Conservation (phyloP, 2,888 invertebrate species). For the Odontocolon sp. region DNA sequence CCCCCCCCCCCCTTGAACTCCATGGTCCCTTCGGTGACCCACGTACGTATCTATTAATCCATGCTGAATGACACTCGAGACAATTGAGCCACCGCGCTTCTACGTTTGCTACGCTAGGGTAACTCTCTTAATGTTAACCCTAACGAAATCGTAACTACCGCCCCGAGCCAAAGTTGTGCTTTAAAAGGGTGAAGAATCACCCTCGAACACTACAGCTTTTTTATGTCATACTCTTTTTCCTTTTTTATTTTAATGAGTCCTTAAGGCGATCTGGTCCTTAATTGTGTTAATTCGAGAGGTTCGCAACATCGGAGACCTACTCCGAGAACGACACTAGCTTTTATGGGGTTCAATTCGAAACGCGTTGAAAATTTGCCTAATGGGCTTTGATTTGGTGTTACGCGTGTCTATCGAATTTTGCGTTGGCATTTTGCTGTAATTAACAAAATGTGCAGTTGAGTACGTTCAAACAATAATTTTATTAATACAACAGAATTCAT, state of each 20-base stretch:
- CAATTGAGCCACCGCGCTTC: constrained; percentile 65
- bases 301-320: no score
- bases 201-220: constrained; percentile 67
- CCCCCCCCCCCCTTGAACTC: constrained; percentile 47
- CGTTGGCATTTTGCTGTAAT: no score
- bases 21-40: constrained; percentile 68
- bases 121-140: constrained; percentile 70
- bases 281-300: constrained; percentile 77
- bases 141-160: constrained; percentile 74
- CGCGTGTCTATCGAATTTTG: no score
- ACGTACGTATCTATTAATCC: constrained; percentile 78
- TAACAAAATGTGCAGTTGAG: no score
- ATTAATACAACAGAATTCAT: no score
- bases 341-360: no score
- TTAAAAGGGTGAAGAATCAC: constrained; percentile 3
- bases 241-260: constrained; percentile 74
- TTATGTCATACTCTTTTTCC: constrained; percentile 60
- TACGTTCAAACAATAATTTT: no score
- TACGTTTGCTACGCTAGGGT: constrained; percentile 56
- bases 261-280: constrained; percentile 71
- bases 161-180: constrained; percentile 53
- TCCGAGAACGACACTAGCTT: no score
- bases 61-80: constrained; percentile 78
- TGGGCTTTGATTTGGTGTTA: no score
- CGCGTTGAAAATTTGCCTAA: no score